These are phyloP conservation scores for Drosophila robusta DNA, from an alignment of 2,888 invertebrate species.

Conservation along the genomic window DNA sequence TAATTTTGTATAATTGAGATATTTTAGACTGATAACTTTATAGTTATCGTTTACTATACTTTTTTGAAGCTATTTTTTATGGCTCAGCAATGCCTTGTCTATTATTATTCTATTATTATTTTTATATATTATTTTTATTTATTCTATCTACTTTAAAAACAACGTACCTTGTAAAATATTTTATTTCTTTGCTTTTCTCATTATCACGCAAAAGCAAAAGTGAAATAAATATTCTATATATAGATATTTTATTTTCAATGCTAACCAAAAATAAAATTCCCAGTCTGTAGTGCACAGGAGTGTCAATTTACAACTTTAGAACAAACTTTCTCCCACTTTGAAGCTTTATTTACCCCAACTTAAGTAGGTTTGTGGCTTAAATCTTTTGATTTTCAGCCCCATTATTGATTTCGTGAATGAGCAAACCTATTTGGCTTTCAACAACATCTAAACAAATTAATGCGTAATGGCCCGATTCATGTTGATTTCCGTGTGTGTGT, in stretches of 20 bases:
- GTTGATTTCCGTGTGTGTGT: conserved; percentile 48
- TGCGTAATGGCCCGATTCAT: conserved; percentile 18
- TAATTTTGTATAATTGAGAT: neutral
- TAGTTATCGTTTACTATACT: too few relatives aligned
- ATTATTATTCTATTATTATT: too few relatives aligned
- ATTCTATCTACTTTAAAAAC: too few relatives aligned
- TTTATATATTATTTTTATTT: too few relatives aligned
- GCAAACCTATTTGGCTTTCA: conserved; percentile 47
- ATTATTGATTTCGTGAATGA: neutral
- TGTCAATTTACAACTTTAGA: conserved; percentile 8
- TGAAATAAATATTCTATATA: too few relatives aligned
- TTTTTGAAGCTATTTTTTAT: neutral
- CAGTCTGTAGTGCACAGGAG: neutral
- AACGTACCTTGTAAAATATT: too few relatives aligned
- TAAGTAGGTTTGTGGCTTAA: conserved; percentile 49
- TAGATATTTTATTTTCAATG: too few relatives aligned
- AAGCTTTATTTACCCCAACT: neutral
- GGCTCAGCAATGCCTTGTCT: too few relatives aligned
- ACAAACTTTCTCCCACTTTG: neutral
- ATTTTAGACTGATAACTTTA: too few relatives aligned
- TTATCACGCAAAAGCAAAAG: too few relatives aligned
- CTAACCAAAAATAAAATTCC: too few relatives aligned
- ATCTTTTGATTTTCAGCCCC: conserved; percentile 46
- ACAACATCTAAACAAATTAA: conserved; percentile 54
- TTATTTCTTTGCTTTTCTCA: too few relatives aligned